Evolutionary conservation across 1,140 invertebrate species (phyloP).

Genomic region (Cydia pomonella): DNA sequence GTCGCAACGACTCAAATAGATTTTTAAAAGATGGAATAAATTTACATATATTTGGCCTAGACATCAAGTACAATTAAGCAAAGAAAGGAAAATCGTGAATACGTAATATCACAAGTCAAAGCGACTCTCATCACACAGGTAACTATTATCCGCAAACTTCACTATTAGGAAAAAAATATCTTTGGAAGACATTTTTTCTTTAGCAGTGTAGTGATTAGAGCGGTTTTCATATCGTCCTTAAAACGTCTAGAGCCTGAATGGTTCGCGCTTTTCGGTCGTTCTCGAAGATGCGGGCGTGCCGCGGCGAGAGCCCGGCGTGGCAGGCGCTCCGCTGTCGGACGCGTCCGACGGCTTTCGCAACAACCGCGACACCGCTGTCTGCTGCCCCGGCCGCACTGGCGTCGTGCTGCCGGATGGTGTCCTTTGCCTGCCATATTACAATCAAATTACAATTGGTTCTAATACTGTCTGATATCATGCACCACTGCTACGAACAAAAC

Average conservation of each 20-base stretch:
- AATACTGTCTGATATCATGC: slow-evolving; percentile 36
- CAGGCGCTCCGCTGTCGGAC: slow-evolving; percentile 78
- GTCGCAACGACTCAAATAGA: slow-evolving; percentile 43
- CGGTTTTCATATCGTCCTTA: slow-evolving; percentile 29
- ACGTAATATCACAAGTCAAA: slow-evolving; percentile 45
- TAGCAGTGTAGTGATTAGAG: slow-evolving; percentile 2
- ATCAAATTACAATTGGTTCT: slow-evolving; percentile 38
- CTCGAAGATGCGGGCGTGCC: slow-evolving; percentile 62
- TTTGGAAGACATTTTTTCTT: slow-evolving; percentile 17
- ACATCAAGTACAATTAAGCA: slow-evolving; percentile 41
- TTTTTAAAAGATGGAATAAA: slow-evolving; percentile 42
- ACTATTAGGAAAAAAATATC: slow-evolving; percentile 15
- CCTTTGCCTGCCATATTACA: slow-evolving; percentile 80
- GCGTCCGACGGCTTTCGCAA: slow-evolving; percentile 85
- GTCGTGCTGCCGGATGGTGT: slow-evolving; percentile 87
- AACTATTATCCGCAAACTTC: slow-evolving; percentile 22
- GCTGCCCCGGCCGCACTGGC: slow-evolving; percentile 83
- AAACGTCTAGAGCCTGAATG: slow-evolving; percentile 75
- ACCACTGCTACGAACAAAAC: slow-evolving; percentile 45
- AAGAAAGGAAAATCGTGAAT: slow-evolving; percentile 39
- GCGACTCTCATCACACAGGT: slow-evolving; percentile 50
- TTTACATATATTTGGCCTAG: slow-evolving; percentile 43
- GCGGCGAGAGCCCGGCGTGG: slow-evolving; percentile 68
- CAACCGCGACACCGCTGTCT: slow-evolving; percentile 83
- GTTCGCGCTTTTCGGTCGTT: slow-evolving; percentile 77